Conservation (phyloP, 2,797 vertebrate genomes). For the Acipenser transmontanus region DNA sequence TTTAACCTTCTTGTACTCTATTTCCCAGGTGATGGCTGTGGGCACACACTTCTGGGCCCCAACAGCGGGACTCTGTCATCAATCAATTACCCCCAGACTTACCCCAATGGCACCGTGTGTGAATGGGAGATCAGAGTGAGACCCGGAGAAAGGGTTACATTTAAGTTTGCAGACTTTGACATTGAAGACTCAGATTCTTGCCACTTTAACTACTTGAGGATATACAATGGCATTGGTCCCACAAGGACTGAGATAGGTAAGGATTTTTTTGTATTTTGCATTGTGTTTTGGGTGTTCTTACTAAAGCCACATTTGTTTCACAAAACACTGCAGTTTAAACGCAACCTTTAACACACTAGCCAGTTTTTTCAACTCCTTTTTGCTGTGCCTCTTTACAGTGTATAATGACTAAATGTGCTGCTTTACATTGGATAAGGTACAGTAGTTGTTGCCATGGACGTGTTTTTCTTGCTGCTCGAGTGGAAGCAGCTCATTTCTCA, state of each 20-base stretch:
- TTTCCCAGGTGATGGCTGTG: conserved; percentile 87
- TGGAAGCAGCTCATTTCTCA: too few relatives aligned
- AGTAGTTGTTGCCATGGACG: too few relatives aligned
- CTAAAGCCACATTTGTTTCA: neutral
- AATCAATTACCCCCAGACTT: conserved; percentile 82
- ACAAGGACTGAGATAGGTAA: conserved; percentile 82
- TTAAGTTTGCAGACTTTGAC: conserved; percentile 86
- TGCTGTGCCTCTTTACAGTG: too few relatives aligned
- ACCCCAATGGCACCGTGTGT: conserved; percentile 87
- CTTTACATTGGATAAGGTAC: neutral
- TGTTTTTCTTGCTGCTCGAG: too few relatives aligned
- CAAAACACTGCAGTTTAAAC: too few relatives aligned
- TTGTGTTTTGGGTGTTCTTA: neutral
- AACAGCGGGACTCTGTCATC: conserved; percentile 92
- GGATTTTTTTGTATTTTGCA: conserved; percentile 11
- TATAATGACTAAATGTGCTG: neutral
- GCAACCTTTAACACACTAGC: too few relatives aligned
- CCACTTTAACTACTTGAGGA: conserved; percentile 90
- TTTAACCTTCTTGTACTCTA: conserved; percentile 8
- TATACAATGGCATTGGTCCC: conserved; percentile 82
- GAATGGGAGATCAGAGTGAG: conserved; percentile 90
- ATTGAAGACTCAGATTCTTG: conserved; percentile 81
- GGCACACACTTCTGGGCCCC: conserved; percentile 79
- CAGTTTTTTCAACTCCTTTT: too few relatives aligned
- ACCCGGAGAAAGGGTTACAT: conserved; percentile 66